phyloP scores from a whole-genome alignment of 2,888 invertebrate genomes.

The Pristionchus entomophagus region DNA sequence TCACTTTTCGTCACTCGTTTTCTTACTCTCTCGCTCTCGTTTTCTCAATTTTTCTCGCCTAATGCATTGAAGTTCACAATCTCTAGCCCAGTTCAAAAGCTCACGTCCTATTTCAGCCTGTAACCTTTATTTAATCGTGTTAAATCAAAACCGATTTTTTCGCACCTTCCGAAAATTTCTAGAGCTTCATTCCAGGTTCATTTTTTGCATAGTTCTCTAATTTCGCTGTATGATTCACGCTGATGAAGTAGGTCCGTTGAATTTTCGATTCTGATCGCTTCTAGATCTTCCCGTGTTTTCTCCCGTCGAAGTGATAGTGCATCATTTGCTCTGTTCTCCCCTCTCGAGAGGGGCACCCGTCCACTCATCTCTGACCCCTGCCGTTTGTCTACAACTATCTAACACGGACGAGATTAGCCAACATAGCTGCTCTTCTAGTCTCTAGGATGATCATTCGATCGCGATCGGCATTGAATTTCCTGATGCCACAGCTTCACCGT shows the following conservation, averaged over 20 bases:
- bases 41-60: background rate
- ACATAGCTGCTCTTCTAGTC: background rate
- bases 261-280: background rate
- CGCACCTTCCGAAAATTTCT: background rate
- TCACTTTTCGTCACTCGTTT: conserved; percentile 22
- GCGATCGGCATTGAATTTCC: background rate
- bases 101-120: conserved; percentile 39
- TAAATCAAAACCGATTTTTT: background rate
- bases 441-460: conserved; percentile 18
- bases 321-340: conserved; percentile 35
- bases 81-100: conserved; percentile 15
- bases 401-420: conserved; percentile 27
- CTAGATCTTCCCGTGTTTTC: background rate
- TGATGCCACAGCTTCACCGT: background rate
- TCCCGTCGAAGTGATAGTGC: conserved; percentile 29
- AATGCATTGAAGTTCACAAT: background rate
- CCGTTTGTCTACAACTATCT: conserved; percentile 38
- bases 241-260: background rate
- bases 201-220: background rate
- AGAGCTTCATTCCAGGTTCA: background rate
- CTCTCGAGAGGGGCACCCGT: conserved; percentile 23
- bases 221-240: background rate
- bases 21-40: background rate
- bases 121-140: background rate
- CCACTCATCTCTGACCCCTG: conserved; percentile 44